Conservation (phyloP, 1,140 invertebrate genomes). For the Hetaerina americana region DNA sequence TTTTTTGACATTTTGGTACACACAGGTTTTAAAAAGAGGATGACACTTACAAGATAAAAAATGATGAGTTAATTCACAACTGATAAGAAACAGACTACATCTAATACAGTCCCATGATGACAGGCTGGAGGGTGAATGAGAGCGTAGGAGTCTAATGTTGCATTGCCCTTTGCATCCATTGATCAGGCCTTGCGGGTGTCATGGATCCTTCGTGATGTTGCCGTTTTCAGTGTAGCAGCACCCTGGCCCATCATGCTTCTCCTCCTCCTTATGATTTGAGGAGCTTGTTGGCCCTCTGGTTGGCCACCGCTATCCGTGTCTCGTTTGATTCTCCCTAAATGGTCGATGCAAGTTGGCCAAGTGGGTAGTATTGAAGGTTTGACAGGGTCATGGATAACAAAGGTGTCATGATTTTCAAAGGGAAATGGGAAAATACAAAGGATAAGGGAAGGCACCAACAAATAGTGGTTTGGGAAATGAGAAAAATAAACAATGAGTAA, state of each 20-base stretch:
- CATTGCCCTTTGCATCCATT: neutral
- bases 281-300: conserved; percentile 69
- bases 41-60: too few relatives aligned
- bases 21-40: too few relatives aligned
- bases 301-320: conserved; percentile 71
- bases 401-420: neutral
- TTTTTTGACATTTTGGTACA: neutral
- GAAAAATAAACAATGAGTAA: neutral
- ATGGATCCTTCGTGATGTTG: neutral
- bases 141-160: neutral
- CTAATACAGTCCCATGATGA: neutral
- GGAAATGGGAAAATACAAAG: neutral
- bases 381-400: neutral
- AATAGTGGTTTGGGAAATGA: neutral
- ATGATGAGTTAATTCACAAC: too few relatives aligned
- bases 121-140: neutral
- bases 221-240: neutral
- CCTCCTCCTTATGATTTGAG: conserved; percentile 41
- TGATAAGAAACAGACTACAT: neutral
- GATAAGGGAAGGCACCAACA: neutral
- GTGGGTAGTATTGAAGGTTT: neutral
- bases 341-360: conserved; percentile 9
- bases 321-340: conserved; percentile 64
- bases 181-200: neutral
- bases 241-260: neutral